These are phyloP conservation scores for Chionodraco myersi DNA, from an alignment of 2,113 vertebrate species.

Conservation along the genomic window DNA sequence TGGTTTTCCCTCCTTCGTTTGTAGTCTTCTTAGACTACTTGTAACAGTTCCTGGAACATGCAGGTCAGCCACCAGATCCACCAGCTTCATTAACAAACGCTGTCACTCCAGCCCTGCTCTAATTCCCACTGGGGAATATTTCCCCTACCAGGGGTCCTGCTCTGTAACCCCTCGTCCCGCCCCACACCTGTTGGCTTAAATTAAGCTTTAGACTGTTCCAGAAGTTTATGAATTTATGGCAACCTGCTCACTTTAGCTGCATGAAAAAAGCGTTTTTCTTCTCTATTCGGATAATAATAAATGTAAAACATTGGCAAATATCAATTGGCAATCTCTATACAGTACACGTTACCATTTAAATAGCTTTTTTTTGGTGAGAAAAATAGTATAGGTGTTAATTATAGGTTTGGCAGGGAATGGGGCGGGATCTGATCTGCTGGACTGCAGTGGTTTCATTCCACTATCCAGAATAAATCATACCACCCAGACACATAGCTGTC, in stretches of 20 bases:
- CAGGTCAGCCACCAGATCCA: background rate
- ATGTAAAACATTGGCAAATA: background rate
- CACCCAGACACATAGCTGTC: slow-evolving; percentile 7
- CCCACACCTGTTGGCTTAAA: slow-evolving; percentile 54
- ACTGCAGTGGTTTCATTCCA: slow-evolving; percentile 18
- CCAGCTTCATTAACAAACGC: background rate
- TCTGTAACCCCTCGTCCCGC: slow-evolving; percentile 5
- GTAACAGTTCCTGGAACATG: background rate
- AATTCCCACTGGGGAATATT: slow-evolving; percentile 20
- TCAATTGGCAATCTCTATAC: background rate
- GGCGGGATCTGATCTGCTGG: slow-evolving; percentile 6
- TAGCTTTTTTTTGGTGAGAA: background rate
- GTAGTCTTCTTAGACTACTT: background rate
- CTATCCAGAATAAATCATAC: slow-evolving; percentile 21
- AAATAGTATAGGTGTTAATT: too few species aligned
- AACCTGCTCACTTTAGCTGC: background rate
- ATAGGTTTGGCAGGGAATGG: background rate
- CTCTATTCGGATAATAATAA: too few species aligned
- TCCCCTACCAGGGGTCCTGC: slow-evolving; percentile 19
- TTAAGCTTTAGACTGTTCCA: background rate
- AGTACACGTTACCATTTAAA: too few species aligned
- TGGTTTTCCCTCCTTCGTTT: background rate
- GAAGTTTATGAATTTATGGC: background rate
- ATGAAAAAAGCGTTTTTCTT: too few species aligned
- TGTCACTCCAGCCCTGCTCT: background rate